A percentile compares a stretch with the other conserved stretches of the same genome.
Conservation (phyloP, 2,888 invertebrate genomes). For the Noctua fimbriata region DNA sequence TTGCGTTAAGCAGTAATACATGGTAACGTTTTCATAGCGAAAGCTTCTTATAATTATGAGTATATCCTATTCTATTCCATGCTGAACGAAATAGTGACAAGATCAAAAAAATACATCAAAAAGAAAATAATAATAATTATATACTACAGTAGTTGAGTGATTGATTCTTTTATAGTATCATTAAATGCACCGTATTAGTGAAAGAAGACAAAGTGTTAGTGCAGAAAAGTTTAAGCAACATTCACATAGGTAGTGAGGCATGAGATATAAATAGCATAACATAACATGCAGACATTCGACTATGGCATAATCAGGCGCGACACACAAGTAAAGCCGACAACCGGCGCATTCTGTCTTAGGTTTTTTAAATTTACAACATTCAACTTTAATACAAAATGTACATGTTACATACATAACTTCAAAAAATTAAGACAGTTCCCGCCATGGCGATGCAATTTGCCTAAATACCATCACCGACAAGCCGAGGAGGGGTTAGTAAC, state of each 20-base stretch:
- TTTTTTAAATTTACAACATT: constrained; percentile 72
- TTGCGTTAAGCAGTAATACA: constrained; percentile 49
- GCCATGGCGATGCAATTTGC: constrained; percentile 81
- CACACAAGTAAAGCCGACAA: constrained; percentile 66
- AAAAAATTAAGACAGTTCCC: constrained; percentile 79
- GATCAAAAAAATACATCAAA: constrained; percentile 8
- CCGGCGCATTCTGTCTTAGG: constrained; percentile 80
- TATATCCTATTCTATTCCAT: constrained; percentile 31
- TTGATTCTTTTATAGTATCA: constrained; percentile 6
- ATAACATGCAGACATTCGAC: constrained; percentile 69
- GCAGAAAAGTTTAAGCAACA: constrained; percentile 48
- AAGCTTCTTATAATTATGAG: constrained; percentile 20
- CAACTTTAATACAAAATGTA: constrained; percentile 50
- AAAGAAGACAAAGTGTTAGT: constrained; percentile 24
- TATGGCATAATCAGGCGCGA: constrained; percentile 65
- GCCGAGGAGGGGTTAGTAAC: constrained; percentile 83
- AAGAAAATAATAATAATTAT: not conserved
- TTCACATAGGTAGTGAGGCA: constrained; percentile 25
- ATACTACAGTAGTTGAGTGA: constrained; percentile 4
- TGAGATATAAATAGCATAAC: constrained; percentile 35
- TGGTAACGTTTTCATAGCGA: constrained; percentile 12
- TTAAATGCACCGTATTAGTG: constrained; percentile 20
- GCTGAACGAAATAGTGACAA: constrained; percentile 14
- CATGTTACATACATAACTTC: constrained; percentile 52
- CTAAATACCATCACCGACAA: constrained; percentile 85